Base-by-base conservation (phyloP, 2,888 invertebrate species). In the Seladonia tumulorum region DNA sequence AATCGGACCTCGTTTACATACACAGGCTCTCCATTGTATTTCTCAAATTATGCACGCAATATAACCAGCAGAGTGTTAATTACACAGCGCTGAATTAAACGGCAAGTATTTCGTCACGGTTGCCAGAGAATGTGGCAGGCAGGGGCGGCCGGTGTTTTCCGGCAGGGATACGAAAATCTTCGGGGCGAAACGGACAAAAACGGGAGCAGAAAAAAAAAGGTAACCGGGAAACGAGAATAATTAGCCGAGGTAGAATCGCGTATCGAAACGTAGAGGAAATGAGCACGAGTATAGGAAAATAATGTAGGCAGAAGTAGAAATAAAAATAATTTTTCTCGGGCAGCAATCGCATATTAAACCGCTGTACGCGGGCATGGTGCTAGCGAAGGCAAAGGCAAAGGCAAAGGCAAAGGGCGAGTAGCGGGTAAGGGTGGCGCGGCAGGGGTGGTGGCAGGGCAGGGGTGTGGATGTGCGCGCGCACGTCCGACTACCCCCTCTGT, bases 391-490 rank as follows among this genome's bases (percentile, higher is more conserved):
- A 25, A 29, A 29, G 29, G 25, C 49, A 25, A 29, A 29, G 29
- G 25, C 49, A 49, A 10, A 25, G 60, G 25, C 66, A 18, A 35
- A 29, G 66, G 53, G 76, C 66, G 72, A 49, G 71, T 35, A 25
- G 18, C n/a, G 72, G 75, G 83, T 60, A 66, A 66, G 80, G 86
- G 75, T 68, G 78, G 47, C 25, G 29, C 12, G 49, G 60, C 29
- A 74, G 74, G 76, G 82, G 68, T 25, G 71, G 76, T 72, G 82
- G 88, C 83, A 57, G 57, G 4, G 57, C 57, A 57, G 57, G 90
- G 84, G 87, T 85, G 90, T 85, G 86, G 79, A 86, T 83, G 47
- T 93, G 94, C 94, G 94, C 93, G 93, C 94, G 94, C 94, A 94
- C 29, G 1, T 57, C 63, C 16, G 74, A 80, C 88, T 90, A 93